Percentiles rank a stretch among this genome's conserved stretches.
Evolutionary conservation across 2,888 invertebrate species (phyloP).

Genomic region (Morpho deidamia): DNA sequence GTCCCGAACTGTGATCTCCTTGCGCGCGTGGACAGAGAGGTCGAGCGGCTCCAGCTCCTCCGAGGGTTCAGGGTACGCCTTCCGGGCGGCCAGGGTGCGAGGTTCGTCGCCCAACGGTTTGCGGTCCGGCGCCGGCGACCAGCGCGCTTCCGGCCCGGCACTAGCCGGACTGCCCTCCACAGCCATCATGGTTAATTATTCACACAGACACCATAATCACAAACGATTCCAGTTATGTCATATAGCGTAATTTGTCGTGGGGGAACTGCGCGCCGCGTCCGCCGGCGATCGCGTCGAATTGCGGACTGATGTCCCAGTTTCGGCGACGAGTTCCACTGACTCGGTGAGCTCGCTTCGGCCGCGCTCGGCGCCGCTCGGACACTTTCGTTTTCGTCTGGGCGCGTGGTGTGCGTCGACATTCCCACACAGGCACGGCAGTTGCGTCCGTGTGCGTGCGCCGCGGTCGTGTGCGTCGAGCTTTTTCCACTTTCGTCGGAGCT

Average conservation of each 20-base stretch:
- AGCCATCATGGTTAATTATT: constrained; percentile 70
- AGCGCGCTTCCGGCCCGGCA: constrained; percentile 50
- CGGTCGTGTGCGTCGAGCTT: constrained; percentile 48
- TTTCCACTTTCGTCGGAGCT: constrained; percentile 74
- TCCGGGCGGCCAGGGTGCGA: constrained; percentile 71
- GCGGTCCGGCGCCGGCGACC: constrained; percentile 48
- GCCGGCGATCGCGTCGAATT: constrained; percentile 69
- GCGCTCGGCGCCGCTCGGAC: constrained; percentile 68
- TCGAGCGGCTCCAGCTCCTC: constrained; percentile 87
- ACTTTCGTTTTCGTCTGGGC: constrained; percentile 76
- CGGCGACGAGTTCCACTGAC: constrained; percentile 76
- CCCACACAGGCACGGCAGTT: constrained; percentile 19
- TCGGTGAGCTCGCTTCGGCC: constrained; percentile 76
- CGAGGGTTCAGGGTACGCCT: constrained; percentile 64
- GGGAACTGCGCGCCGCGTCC: constrained; percentile 56
- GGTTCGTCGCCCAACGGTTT: constrained; percentile 63
- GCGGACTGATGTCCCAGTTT: constrained; percentile 83
- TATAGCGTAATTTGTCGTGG: constrained; percentile 56
- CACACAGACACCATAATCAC: constrained; percentile 70
- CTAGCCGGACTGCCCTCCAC: constrained; percentile 70
- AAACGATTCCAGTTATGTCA: constrained; percentile 69
- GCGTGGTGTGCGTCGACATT: constrained; percentile 37
- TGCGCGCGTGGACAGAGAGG: constrained; percentile 80
- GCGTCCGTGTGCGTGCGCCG: constrained; percentile 11
- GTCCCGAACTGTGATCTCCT: constrained; percentile 70